These are phyloP conservation scores for Tetragonula clypearis DNA, from an alignment of 1,140 invertebrate species.

Conservation along the genomic window DNA sequence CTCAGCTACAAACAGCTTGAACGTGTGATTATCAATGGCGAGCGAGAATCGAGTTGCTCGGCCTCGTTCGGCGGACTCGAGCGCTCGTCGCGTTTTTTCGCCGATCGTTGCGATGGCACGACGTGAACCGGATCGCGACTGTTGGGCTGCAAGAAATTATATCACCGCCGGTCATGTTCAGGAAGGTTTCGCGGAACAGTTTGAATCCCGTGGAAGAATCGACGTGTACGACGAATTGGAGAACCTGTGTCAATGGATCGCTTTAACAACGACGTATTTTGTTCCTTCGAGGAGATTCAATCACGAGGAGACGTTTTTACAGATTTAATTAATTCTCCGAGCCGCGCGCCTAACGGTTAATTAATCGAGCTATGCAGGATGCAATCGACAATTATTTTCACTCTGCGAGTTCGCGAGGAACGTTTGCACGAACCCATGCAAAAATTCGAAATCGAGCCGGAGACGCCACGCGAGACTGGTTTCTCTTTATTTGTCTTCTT, in stretches of 20 bases:
- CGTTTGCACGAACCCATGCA: neutral
- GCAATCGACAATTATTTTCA: neutral
- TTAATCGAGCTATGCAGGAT: neutral
- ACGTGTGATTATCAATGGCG: neutral
- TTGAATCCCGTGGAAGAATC: neutral
- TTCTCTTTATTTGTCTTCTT: neutral
- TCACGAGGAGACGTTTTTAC: neutral
- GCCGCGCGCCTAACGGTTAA: too few relatives aligned
- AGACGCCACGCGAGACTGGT: neutral
- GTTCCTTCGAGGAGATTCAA: neutral
- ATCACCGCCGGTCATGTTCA: neutral
- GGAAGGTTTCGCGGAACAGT: neutral
- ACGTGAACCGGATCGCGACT: slow-evolving; percentile 19
- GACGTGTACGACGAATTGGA: neutral
- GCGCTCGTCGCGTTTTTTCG: neutral
- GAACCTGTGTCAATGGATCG: neutral
- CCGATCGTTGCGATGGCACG: neutral
- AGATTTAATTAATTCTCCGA: neutral
- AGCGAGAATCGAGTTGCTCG: too few relatives aligned
- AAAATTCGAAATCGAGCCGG: neutral
- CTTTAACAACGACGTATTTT: neutral
- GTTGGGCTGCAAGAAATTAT: slow-evolving; percentile 8
- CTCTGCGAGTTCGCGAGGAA: neutral
- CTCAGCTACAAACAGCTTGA: neutral
- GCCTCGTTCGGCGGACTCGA: neutral